Evolutionary conservation across 2,797 vertebrate species (phyloP).

Genomic region (Cirrhinus mrigala): DNA sequence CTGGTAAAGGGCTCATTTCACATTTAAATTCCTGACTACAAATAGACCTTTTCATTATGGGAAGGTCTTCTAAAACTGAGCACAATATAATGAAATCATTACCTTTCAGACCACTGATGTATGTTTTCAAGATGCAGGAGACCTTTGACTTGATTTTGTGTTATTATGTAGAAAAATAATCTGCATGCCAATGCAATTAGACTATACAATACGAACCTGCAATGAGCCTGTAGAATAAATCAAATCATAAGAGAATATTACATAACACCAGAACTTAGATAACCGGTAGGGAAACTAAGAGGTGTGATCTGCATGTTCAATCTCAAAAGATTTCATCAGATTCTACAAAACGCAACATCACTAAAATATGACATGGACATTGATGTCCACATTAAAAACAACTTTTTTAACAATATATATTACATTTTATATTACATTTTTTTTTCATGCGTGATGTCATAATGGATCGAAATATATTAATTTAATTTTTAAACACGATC

Average conservation of each 20-base stretch:
- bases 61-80: background rate
- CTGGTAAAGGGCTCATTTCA: slow-evolving; percentile 21
- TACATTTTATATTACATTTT: too few relatives aligned
- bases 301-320: background rate
- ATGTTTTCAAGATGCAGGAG: background rate
- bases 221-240: background rate
- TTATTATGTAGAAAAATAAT: background rate
- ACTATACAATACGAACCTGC: background rate
- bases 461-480: background rate
- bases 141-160: background rate
- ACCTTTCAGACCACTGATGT: slow-evolving; percentile 12
- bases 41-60: background rate
- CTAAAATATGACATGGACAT: background rate
- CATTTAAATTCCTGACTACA: slow-evolving; percentile 13
- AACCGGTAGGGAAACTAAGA: slow-evolving; percentile 23
- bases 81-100: background rate
- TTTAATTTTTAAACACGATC: background rate
- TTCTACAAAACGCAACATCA: background rate
- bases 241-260: slow-evolving; percentile 5
- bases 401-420: background rate
- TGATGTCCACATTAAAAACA: background rate
- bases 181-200: background rate
- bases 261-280: slow-evolving; percentile 24
- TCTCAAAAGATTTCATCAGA: background rate
- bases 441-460: background rate